These are phyloP conservation scores for Silurus glanis DNA, from an alignment of 2,113 vertebrate species.

Conservation along the genomic window DNA sequence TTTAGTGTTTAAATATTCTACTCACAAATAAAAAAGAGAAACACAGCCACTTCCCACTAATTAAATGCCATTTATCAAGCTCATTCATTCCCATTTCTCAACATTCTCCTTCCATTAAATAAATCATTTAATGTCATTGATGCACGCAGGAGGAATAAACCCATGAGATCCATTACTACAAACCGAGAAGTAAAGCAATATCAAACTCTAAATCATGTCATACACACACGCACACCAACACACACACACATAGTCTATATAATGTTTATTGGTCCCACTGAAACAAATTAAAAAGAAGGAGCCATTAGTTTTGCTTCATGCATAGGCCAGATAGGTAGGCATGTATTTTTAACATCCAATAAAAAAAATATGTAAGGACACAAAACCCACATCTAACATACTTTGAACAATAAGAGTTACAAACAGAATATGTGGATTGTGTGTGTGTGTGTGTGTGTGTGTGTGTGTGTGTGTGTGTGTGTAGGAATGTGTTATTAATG, in stretches of 20 bases:
- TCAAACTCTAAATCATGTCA: neutral
- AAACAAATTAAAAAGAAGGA: conserved; percentile 37
- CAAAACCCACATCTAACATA: neutral
- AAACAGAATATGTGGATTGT: neutral
- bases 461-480: neutral
- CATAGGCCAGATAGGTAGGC: neutral
- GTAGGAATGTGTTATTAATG: neutral
- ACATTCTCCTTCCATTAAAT: conserved; percentile 14
- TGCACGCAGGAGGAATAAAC: neutral
- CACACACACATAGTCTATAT: neutral
- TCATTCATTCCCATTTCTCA: conserved; percentile 30
- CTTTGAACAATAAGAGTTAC: conserved; percentile 2
- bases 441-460: neutral
- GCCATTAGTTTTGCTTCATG: neutral
- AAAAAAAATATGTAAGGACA: neutral
- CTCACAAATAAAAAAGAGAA: conserved; percentile 34
- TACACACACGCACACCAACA: neutral
- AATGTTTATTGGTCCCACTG: conserved; percentile 34
- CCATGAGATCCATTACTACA: conserved; percentile 12
- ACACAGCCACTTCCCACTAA: conserved; percentile 21
- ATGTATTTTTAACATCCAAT: neutral
- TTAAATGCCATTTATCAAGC: conserved; percentile 32
- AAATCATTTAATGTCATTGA: conserved; percentile 32
- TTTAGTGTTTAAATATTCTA: conserved; percentile 48
- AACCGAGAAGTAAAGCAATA: neutral